phyloP scores from a whole-genome alignment of 2,113 vertebrate species.

The Pao palembangensis region DNA sequence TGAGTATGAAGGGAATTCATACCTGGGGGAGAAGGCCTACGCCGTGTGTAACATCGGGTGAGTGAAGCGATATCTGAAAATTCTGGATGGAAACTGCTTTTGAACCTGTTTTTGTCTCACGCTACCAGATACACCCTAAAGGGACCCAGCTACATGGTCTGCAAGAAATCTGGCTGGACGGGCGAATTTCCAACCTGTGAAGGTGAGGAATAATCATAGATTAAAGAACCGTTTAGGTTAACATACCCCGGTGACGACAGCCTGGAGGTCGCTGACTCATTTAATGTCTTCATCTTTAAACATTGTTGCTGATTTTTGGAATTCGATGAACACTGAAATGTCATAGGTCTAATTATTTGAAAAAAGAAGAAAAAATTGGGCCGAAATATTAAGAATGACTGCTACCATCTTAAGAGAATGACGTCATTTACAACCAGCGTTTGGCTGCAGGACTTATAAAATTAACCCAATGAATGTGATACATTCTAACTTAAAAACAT shows the following conservation, averaged over 20 bases:
- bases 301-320: no score
- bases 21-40: constrained; percentile 43
- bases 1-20: constrained; percentile 23
- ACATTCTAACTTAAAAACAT: no score
- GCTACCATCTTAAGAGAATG: no score
- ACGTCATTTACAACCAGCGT: no score
- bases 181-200: constrained; percentile 57
- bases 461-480: no score
- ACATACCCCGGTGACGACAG: neutral
- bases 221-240: neutral
- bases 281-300: no score
- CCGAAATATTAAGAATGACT: no score
- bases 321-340: no score
- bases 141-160: constrained; percentile 47
- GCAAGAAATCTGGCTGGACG: constrained; percentile 58
- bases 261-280: no score
- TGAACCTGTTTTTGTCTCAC: neutral
- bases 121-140: constrained; percentile 57
- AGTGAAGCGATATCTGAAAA: neutral
- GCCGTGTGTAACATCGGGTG: constrained; percentile 64
- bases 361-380: no score
- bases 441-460: no score
- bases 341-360: no score
- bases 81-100: neutral
- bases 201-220: constrained; percentile 25